Conservation (phyloP, 2,888 invertebrate genomes). For the Drosophila planitibia region DNA sequence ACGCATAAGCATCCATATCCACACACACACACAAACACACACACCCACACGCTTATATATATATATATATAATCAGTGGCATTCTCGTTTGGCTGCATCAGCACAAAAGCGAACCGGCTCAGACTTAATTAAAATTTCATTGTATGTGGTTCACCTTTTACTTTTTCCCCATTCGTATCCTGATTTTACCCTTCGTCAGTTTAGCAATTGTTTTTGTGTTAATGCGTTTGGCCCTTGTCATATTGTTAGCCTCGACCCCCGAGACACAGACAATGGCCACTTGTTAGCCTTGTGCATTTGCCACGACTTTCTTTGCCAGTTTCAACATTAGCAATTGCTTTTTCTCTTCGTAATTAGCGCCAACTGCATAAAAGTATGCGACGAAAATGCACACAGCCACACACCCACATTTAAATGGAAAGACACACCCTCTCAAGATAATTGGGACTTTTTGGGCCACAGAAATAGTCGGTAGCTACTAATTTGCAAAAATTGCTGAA, state of each 20-base stretch:
- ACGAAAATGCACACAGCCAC: conserved; percentile 29
- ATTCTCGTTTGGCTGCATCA: conserved; percentile 78
- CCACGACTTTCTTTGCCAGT: conserved; percentile 33
- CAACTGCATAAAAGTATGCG: conserved; percentile 58
- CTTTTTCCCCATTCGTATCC: conserved; percentile 48
- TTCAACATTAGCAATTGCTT: conserved; percentile 50
- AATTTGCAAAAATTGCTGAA: conserved; percentile 76
- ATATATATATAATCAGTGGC: conserved; percentile 70
- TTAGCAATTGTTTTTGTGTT: conserved; percentile 59
- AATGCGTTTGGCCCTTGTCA: conserved; percentile 51
- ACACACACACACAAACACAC: neutral
- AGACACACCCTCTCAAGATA: conserved; percentile 38
- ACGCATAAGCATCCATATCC: conserved; percentile 17
- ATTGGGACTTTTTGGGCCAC: conserved; percentile 60
- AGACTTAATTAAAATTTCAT: conserved; percentile 80
- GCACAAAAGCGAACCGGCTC: conserved; percentile 69
- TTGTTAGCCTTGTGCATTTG: conserved; percentile 55
- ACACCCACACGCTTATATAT: conserved; percentile 1
- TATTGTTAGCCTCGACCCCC: conserved; percentile 60
- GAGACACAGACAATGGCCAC: conserved; percentile 69
- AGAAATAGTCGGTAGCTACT: conserved; percentile 59
- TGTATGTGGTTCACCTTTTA: conserved; percentile 70
- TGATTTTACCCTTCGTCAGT: conserved; percentile 68
- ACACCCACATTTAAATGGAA: neutral
- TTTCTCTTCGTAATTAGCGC: conserved; percentile 63